phyloP scores from a whole-genome alignment of 2,888 invertebrate genomes.

The Sinohyriopsis cumingii region DNA sequence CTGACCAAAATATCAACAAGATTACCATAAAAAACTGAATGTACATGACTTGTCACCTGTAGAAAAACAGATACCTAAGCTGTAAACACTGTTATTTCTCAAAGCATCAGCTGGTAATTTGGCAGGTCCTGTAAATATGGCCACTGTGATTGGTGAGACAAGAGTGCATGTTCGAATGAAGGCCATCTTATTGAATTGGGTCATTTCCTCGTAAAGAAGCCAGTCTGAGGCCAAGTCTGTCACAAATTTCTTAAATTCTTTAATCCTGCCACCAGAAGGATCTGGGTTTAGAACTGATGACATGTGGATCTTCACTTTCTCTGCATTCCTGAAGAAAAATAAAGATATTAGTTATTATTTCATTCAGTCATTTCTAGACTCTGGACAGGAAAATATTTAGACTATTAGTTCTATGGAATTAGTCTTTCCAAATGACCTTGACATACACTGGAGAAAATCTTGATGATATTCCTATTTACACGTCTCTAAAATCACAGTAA shows the following conservation, averaged over 20 bases:
- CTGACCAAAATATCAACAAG: too few relatives aligned
- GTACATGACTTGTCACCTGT: too few relatives aligned
- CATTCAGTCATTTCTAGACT: background rate
- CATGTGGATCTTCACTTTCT: conserved; percentile 78
- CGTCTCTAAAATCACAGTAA: too few relatives aligned
- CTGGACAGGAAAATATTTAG: background rate
- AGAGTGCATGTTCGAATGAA: conserved; percentile 86
- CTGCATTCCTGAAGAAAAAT: conserved; percentile 75
- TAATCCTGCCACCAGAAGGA: conserved; percentile 22
- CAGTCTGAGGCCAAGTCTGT: conserved; percentile 82
- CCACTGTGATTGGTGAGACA: conserved; percentile 86
- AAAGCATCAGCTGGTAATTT: conserved; percentile 75
- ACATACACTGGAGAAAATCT: too few relatives aligned
- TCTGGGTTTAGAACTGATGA: conserved; percentile 76
- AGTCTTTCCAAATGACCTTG: too few relatives aligned
- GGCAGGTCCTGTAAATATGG: conserved; percentile 83
- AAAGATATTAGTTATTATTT: background rate
- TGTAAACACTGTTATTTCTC: conserved; percentile 57
- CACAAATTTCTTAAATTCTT: conserved; percentile 54
- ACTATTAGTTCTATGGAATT: too few relatives aligned
- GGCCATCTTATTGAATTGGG: conserved; percentile 77
- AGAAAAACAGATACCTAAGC: background rate
- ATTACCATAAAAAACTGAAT: too few relatives aligned
- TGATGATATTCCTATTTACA: too few relatives aligned
- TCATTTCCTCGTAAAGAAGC: conserved; percentile 90